A percentile compares a stretch with the other conserved stretches of the same genome.
phyloP scores from a whole-genome alignment of 2,113 vertebrate genomes.

The Parus major region DNA sequence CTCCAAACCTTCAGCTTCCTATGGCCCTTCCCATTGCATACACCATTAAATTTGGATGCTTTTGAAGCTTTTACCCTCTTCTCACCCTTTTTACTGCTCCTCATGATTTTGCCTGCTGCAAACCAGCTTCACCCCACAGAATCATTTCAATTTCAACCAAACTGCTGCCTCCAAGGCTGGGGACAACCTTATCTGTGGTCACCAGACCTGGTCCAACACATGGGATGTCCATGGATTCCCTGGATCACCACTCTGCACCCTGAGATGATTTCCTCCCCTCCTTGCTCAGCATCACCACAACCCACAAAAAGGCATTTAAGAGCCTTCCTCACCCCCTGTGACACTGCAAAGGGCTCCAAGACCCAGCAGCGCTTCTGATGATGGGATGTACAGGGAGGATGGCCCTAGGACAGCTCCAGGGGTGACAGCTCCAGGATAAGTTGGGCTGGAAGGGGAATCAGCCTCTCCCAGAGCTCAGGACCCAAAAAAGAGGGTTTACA shows the following conservation, averaged over 20 bases:
- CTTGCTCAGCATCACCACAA: not conserved
- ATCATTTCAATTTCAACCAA: not conserved
- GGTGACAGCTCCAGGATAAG: not conserved
- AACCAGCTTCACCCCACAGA: not conserved
- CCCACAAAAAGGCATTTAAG: rapidly evolving
- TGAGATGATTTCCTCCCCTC: not conserved
- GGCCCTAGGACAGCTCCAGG: not conserved
- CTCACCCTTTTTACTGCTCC: not conserved
- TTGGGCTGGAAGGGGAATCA: not conserved
- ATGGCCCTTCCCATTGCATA: not conserved
- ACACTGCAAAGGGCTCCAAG: not conserved
- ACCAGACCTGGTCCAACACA: not conserved
- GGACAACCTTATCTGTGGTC: rapidly evolving
- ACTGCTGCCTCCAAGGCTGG: not conserved
- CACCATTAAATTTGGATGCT: not conserved
- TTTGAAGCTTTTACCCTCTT: not conserved
- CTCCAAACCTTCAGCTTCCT: not conserved
- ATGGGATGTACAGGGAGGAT: no score
- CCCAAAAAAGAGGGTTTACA: not conserved
- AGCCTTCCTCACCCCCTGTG: not conserved
- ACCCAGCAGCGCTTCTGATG: not conserved
- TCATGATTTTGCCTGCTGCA: not conserved
- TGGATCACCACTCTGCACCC: not conserved
- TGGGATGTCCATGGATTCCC: rapidly evolving
- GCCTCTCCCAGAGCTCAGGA: not conserved